phyloP scores from a whole-genome alignment of 2,888 invertebrate species.

The Fissipunctia ypsillon region DNA sequence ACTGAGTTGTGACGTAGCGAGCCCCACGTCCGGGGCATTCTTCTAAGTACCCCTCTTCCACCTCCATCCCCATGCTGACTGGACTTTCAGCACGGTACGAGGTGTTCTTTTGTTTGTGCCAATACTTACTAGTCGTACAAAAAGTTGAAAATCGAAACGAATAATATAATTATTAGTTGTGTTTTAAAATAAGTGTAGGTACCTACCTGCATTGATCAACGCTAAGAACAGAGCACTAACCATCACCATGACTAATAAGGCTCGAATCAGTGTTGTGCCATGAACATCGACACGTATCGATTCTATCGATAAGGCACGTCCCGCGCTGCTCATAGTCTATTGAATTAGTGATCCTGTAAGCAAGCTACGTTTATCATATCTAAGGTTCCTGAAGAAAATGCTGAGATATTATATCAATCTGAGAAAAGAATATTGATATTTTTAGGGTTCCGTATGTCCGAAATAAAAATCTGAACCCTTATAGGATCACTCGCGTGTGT shows the following conservation, averaged over 20 bases:
- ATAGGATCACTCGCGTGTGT: too few relatives aligned
- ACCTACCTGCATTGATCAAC: conserved; percentile 5
- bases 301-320: conserved; percentile 60
- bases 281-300: conserved; percentile 51
- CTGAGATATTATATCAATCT: not conserved
- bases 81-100: not conserved
- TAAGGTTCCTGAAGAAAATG: conserved; percentile 37
- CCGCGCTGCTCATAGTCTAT: conserved; percentile 52
- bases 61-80: not conserved
- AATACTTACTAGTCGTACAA: not conserved
- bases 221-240: conserved; percentile 1
- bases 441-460: too few relatives aligned
- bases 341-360: conserved; percentile 60
- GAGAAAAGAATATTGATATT: not conserved
- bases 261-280: conserved; percentile 29
- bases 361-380: conserved; percentile 46
- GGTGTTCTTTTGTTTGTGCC: not conserved
- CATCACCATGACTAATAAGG: conserved; percentile 23
- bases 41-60: not conserved
- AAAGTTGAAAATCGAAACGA: not conserved
- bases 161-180: not conserved
- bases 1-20: too few relatives aligned
- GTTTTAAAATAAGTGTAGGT: not conserved
- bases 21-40: too few relatives aligned
- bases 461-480: too few relatives aligned